These are phyloP conservation scores for Athene noctua DNA, from an alignment of 2,113 vertebrate genomes.

Conservation along the genomic window DNA sequence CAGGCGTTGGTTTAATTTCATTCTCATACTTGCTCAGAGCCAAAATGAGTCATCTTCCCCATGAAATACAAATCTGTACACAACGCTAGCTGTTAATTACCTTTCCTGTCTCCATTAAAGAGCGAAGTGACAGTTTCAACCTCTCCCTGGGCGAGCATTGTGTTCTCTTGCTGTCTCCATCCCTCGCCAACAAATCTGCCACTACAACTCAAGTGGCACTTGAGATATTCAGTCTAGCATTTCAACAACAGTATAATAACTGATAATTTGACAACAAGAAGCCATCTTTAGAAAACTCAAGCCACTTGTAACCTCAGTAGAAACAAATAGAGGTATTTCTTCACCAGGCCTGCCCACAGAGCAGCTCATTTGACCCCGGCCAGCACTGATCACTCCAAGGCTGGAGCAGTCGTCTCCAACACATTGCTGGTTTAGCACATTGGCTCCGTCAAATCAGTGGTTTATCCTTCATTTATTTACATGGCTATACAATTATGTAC, in stretches of 20 bases:
- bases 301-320: neutral
- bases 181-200: constrained; percentile 49
- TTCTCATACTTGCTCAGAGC: constrained; percentile 22
- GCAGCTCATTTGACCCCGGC: neutral
- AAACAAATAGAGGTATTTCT: neutral
- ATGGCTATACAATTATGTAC: neutral
- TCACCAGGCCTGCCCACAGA: neutral
- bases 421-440: neutral
- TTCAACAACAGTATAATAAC: constrained; percentile 36
- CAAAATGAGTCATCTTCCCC: constrained; percentile 54
- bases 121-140: constrained; percentile 69
- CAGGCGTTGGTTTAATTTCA: constrained; percentile 50
- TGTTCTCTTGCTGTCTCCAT: constrained; percentile 21
- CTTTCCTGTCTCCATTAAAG: constrained; percentile 67
- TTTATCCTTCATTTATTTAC: neutral
- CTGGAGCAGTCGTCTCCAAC: neutral
- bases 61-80: constrained; percentile 67
- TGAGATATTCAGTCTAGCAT: constrained; percentile 55
- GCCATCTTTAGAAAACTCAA: constrained; percentile 44
- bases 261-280: constrained; percentile 56
- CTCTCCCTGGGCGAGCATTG: constrained; percentile 65
- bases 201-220: constrained; percentile 57
- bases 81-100: constrained; percentile 71
- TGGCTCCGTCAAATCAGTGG: rapidly evolving
- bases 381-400: neutral